Percentiles rank a stretch among this genome's conserved stretches.
Conservation (phyloP, 2,113 vertebrate species). For the Eupsittula cactorum region DNA sequence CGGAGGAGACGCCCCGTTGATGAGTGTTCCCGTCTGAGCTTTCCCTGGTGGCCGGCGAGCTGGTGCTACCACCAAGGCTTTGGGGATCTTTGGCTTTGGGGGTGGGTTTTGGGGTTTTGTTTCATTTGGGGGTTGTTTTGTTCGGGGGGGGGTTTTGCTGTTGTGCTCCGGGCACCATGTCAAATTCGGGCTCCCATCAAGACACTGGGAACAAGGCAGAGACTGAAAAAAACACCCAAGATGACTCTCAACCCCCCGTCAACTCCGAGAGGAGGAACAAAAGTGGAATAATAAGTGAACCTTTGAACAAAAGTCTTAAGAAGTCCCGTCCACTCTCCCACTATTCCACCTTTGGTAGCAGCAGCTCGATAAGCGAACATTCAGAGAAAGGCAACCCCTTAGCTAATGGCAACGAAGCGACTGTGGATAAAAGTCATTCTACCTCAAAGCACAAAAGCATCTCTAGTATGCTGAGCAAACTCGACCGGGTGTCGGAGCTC, state of each 20-base stretch:
- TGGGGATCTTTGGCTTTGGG: background rate
- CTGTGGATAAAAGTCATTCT: constrained; percentile 86
- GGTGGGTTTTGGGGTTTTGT: background rate
- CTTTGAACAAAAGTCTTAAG: constrained; percentile 96
- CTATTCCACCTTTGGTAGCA: constrained; percentile 90
- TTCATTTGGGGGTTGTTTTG: background rate
- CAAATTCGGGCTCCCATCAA: constrained; percentile 83
- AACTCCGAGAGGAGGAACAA: constrained; percentile 90
- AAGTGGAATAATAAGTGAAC: constrained; percentile 96
- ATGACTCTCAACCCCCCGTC: constrained; percentile 80
- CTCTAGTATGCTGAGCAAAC: constrained; percentile 88
- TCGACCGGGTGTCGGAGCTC: constrained; percentile 91
- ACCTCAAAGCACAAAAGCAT: constrained; percentile 86
- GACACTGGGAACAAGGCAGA: constrained; percentile 85
- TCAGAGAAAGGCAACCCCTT: constrained; percentile 79
- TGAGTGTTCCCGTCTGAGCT: background rate
- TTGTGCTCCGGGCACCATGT: constrained; percentile 83
- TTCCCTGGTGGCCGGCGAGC: background rate
- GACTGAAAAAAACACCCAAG: constrained; percentile 82
- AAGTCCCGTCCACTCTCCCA: constrained; percentile 94
- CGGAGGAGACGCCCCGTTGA: background rate
- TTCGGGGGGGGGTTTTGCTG: background rate
- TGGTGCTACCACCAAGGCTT: constrained; percentile 18
- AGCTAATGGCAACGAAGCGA: constrained; percentile 78
- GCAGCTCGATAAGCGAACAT: constrained; percentile 85